Conservation (phyloP, 2,888 invertebrate species). For the Drosophila atripex region DNA sequence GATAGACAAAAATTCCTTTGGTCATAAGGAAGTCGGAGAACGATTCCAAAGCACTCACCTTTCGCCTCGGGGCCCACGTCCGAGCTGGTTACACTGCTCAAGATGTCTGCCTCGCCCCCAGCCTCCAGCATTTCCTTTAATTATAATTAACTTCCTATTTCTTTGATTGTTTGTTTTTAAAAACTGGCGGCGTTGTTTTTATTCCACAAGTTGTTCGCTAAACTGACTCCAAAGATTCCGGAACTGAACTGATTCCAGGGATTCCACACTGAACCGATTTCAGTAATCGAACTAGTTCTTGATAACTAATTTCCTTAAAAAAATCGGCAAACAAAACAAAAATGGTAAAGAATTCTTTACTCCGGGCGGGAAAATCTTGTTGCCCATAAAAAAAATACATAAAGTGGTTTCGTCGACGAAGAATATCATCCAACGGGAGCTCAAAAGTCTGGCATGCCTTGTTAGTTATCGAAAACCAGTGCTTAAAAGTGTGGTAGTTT, state of each 20-base stretch:
- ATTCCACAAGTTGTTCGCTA: constrained; percentile 3
- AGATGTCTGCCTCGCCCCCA: constrained; percentile 17
- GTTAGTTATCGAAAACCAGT: not conserved
- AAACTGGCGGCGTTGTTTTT: constrained; percentile 24
- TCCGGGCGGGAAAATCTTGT: no score
- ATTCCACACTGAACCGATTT: not conserved
- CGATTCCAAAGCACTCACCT: constrained; percentile 49
- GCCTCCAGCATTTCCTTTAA: constrained; percentile 17
- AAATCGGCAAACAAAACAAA: no score
- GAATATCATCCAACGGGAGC: no score
- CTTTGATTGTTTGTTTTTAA: constrained; percentile 24
- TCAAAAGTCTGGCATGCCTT: no score
- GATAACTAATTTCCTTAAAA: no score
- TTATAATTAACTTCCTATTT: constrained; percentile 7
- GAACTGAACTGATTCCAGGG: not conserved
- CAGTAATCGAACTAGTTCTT: no score
- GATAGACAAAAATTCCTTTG: not conserved
- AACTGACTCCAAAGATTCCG: not conserved
- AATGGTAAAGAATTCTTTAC: no score
- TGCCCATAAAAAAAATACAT: no score
- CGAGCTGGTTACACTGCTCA: constrained; percentile 25
- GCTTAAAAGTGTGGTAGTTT: constrained; percentile 13
- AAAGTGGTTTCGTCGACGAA: no score
- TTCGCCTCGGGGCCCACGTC: constrained; percentile 74
- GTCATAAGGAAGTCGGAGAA: not conserved